Evolutionary conservation across 1,140 invertebrate genomes (phyloP).

Genomic region (Orius insidiosus): DNA sequence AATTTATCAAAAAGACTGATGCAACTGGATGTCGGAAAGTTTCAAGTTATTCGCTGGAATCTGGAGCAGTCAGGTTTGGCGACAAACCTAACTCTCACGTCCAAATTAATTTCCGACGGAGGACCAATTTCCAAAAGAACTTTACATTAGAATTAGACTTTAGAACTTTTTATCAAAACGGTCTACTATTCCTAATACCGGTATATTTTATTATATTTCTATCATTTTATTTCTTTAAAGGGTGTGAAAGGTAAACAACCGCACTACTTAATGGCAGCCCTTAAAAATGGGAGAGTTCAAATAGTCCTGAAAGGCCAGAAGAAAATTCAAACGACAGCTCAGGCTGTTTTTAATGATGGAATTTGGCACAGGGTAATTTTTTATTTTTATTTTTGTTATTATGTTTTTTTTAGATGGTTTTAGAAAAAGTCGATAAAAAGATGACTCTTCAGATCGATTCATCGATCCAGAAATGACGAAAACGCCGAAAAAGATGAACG

Average conservation of each 20-base stretch:
- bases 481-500: constrained; percentile 44
- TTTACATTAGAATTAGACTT: constrained; percentile 67
- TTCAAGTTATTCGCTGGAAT: constrained; percentile 54
- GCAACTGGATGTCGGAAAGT: constrained; percentile 38
- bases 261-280: constrained; percentile 51
- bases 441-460: constrained; percentile 49
- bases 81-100: constrained; percentile 62
- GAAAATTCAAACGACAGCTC: constrained; percentile 41
- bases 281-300: constrained; percentile 51
- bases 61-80: constrained; percentile 67
- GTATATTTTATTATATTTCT: constrained; percentile 26
- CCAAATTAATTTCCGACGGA: constrained; percentile 39
- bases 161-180: constrained; percentile 69
- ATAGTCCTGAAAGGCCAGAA: constrained; percentile 47
- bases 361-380: constrained; percentile 67
- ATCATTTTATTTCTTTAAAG: constrained; percentile 25
- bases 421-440: constrained; percentile 41
- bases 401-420: constrained; percentile 31
- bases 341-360: constrained; percentile 54
- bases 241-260: constrained; percentile 43
- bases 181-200: constrained; percentile 56
- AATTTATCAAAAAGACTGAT: constrained; percentile 3
- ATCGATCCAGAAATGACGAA: constrained; percentile 40
- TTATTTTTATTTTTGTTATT: too few species aligned
- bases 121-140: constrained; percentile 45